Evolutionary conservation across 2,797 vertebrate species (phyloP).

Genomic region (Pipistrellus kuhlii): DNA sequence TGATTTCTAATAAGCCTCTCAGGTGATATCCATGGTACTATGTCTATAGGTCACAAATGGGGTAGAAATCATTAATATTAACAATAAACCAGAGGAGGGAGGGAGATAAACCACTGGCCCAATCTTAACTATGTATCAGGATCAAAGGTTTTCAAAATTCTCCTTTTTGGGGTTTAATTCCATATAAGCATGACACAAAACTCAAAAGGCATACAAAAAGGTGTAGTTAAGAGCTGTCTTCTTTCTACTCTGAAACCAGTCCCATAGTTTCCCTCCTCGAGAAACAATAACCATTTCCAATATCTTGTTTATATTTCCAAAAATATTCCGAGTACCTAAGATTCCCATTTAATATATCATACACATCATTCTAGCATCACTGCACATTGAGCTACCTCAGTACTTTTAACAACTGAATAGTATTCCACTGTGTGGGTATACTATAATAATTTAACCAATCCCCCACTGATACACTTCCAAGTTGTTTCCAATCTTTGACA

Average conservation of each 20-base stretch:
- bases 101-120: background rate
- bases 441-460: constrained; percentile 8
- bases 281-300: constrained; percentile 43
- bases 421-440: background rate
- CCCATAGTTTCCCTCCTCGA: background rate
- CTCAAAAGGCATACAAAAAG: constrained; percentile 34
- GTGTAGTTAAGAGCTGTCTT: background rate
- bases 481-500: constrained; percentile 37
- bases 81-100: background rate
- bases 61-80: background rate
- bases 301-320: constrained; percentile 20
- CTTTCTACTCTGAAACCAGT: background rate
- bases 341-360: background rate
- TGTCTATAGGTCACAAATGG: background rate
- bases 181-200: constrained; percentile 2
- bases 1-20: constrained; percentile 46
- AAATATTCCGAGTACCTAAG: background rate
- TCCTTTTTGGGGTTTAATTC: background rate
- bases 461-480: background rate
- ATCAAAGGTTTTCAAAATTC: constrained; percentile 27
- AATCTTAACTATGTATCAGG: constrained; percentile 39
- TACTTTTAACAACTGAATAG: constrained; percentile 41
- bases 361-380: background rate
- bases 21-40: background rate
- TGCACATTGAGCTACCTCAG: background rate